These are phyloP conservation scores for Raja brachyura DNA, from an alignment of 2,113 vertebrate genomes.

Conservation along the genomic window DNA sequence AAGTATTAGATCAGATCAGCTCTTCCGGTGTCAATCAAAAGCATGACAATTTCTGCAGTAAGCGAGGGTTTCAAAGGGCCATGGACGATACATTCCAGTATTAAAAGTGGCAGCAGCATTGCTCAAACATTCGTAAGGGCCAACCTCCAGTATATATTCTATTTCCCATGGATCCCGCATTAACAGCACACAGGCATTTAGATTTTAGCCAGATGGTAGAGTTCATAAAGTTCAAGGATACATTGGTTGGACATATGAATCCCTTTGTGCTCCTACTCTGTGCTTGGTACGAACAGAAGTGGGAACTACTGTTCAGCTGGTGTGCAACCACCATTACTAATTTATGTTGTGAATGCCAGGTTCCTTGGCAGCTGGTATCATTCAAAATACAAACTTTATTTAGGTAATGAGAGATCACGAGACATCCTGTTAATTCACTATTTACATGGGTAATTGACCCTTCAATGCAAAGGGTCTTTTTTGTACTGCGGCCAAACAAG, in stretches of 20 bases:
- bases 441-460: not conserved
- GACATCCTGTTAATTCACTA: not conserved
- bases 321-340: conserved; percentile 21
- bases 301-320: not conserved
- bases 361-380: not conserved
- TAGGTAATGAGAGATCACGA: not conserved
- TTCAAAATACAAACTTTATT: not conserved
- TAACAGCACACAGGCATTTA: not conserved
- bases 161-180: not conserved
- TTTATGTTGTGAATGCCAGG: conserved; percentile 12
- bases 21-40: not conserved
- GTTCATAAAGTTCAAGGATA: not conserved
- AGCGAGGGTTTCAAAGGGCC: not conserved
- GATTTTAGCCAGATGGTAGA: not conserved
- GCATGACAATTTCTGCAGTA: not conserved
- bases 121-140: not conserved
- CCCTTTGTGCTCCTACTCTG: not conserved
- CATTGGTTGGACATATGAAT: not conserved
- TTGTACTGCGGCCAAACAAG: not conserved
- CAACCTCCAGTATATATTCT: not conserved
- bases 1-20: not conserved
- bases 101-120: not conserved
- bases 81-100: not conserved
- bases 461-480: not conserved
- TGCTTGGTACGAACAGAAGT: not conserved